Evolutionary conservation across 2,888 invertebrate species (phyloP).

Genomic region (Polietes domitor): DNA sequence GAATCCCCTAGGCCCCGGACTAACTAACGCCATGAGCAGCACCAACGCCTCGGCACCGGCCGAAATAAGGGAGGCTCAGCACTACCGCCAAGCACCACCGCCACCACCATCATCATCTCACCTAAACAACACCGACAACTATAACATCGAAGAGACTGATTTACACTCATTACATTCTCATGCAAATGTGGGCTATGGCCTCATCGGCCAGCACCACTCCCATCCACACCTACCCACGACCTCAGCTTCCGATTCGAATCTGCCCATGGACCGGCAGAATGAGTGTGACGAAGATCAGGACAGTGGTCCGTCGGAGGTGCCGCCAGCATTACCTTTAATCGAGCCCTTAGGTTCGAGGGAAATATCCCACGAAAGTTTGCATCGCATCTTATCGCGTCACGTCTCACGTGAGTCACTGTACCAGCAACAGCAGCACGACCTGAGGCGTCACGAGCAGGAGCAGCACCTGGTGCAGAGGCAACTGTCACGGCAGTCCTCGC

Average conservation of each 20-base stretch:
- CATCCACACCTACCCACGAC: conserved; percentile 54
- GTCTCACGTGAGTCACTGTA: conserved; percentile 86
- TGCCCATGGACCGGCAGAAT: conserved; percentile 71
- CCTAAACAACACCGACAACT: conserved; percentile 10
- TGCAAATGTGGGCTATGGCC: conserved; percentile 68
- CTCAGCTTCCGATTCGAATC: conserved; percentile 59
- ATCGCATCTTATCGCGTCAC: conserved; percentile 81
- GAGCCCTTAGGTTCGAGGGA: conserved; percentile 90
- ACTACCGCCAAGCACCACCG: conserved; percentile 63
- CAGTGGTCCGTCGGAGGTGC: conserved; percentile 90
- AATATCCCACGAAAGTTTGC: conserved; percentile 91
- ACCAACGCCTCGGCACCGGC: conserved; percentile 74
- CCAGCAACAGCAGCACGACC: conserved; percentile 78
- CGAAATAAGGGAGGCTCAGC: conserved; percentile 70
- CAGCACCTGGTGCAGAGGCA: conserved; percentile 77
- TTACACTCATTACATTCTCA: conserved; percentile 78
- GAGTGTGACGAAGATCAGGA: conserved; percentile 88
- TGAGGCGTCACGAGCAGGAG: conserved; percentile 85
- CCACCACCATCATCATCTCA: conserved; percentile 47
- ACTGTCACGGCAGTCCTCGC: conserved; percentile 79
- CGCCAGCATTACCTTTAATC: conserved; percentile 90
- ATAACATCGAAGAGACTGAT: conserved; percentile 80
- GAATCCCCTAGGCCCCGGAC: conserved; percentile 84
- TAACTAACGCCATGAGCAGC: conserved; percentile 80
- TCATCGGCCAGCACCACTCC: conserved; percentile 56